Percentiles rank a stretch among this genome's conserved stretches.
phyloP scores from a whole-genome alignment of 2,797 vertebrate species.

The Micromesistius poutassou region DNA sequence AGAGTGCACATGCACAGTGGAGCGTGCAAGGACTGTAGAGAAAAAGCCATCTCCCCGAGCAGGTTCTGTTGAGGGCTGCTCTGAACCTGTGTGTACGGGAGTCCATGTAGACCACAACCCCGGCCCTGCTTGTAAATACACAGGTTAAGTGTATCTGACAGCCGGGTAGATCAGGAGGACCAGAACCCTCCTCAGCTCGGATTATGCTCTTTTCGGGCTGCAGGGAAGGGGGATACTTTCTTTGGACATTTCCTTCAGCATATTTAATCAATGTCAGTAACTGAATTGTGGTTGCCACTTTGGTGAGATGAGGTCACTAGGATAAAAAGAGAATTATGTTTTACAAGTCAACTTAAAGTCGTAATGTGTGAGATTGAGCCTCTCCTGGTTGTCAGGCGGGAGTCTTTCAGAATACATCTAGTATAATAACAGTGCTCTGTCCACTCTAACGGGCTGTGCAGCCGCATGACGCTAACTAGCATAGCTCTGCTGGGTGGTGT shows the following conservation, averaged over 20 bases:
- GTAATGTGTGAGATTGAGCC: too few relatives aligned
- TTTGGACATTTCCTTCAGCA: too few relatives aligned
- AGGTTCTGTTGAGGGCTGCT: slow-evolving; percentile 39
- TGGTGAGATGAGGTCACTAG: not conserved
- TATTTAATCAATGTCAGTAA: not conserved
- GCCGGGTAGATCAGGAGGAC: not conserved
- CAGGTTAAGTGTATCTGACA: not conserved
- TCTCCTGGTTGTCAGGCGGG: too few relatives aligned
- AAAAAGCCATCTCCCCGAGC: slow-evolving; percentile 62
- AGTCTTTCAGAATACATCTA: too few relatives aligned
- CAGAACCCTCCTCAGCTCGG: not conserved
- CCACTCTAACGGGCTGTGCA: too few relatives aligned
- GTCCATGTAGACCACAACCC: slow-evolving; percentile 42
- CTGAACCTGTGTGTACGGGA: not conserved
- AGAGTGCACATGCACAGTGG: slow-evolving; percentile 30
- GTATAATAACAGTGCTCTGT: too few relatives aligned
- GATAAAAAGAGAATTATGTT: too few relatives aligned
- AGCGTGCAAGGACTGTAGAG: slow-evolving; percentile 58
- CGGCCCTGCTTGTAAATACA: slow-evolving; percentile 29
- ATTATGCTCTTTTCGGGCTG: too few relatives aligned
- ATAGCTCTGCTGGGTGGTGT: too few relatives aligned
- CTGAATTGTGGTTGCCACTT: not conserved
- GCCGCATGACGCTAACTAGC: too few relatives aligned
- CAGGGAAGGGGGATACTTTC: too few relatives aligned
- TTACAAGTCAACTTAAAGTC: too few relatives aligned